Percentiles rank a stretch among this genome's conserved stretches.
phyloP scores from a whole-genome alignment of 2,888 invertebrate genomes.

The Xestia rhomboidea region DNA sequence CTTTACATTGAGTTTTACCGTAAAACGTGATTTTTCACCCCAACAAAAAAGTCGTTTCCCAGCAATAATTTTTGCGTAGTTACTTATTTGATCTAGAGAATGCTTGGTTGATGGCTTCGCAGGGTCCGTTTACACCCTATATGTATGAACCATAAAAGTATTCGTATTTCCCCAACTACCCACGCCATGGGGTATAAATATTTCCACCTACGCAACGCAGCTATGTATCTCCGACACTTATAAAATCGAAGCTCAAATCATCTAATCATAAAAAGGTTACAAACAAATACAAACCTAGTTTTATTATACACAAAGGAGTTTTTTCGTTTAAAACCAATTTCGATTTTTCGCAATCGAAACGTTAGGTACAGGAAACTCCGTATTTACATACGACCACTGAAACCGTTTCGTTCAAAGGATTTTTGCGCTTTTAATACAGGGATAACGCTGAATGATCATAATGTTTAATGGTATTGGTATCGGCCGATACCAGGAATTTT shows the following conservation, averaged over 20 bases:
- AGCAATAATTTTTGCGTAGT: too few species aligned
- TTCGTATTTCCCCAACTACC: too few species aligned
- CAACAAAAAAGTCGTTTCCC: too few species aligned
- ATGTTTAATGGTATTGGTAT: slow-evolving; percentile 33
- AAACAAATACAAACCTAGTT: slow-evolving; percentile 44
- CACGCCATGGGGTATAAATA: neutral
- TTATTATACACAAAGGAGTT: slow-evolving; percentile 54
- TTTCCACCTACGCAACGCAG: neutral
- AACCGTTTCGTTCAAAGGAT: slow-evolving; percentile 59
- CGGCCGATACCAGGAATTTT: slow-evolving; percentile 22
- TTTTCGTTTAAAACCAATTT: slow-evolving; percentile 63
- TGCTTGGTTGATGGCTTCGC: too few species aligned
- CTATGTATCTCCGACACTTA: neutral
- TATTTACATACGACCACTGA: slow-evolving; percentile 65
- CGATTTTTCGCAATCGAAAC: slow-evolving; percentile 45
- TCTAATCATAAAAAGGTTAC: slow-evolving; percentile 31
- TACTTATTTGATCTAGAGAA: too few species aligned
- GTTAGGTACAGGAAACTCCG: slow-evolving; percentile 49
- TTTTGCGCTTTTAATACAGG: slow-evolving; percentile 54
- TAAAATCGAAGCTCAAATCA: slow-evolving; percentile 24
- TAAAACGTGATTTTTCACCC: too few species aligned
- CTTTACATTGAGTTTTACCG: too few species aligned
- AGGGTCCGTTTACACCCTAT: too few species aligned
- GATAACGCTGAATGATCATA: slow-evolving; percentile 27
- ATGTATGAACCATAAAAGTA: too few species aligned